Evolutionary conservation across 1,140 invertebrate species (phyloP).

Genomic region (Bicyclus anynana): DNA sequence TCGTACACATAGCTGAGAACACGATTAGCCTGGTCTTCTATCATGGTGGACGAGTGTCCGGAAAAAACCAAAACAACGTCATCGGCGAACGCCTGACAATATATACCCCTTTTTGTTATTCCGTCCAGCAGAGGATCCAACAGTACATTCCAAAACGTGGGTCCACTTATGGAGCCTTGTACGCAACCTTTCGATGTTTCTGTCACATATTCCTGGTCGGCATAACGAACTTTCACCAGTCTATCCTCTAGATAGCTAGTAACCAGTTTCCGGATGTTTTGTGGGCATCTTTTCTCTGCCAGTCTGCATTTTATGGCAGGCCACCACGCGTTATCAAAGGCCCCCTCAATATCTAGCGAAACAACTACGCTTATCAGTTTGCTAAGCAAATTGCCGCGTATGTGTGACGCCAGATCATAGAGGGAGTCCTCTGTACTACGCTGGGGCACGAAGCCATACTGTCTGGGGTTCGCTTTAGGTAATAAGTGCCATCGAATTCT

Average conservation of each 20-base stretch:
- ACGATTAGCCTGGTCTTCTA: neutral
- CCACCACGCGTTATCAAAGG: slow-evolving; percentile 12
- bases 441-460: slow-evolving; percentile 5
- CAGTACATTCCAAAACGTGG: neutral
- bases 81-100: neutral
- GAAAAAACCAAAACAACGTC: neutral
- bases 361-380: neutral
- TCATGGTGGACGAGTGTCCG: neutral
- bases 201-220: neutral
- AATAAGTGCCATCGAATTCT: neutral
- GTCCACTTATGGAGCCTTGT: neutral
- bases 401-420: neutral
- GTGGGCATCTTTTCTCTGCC: neutral
- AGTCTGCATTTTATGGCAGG: neutral
- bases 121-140: neutral
- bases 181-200: neutral
- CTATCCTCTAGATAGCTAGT: neutral
- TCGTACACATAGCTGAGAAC: neutral
- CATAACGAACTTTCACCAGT: neutral
- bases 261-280: neutral
- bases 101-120: neutral
- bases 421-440: neutral
- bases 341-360: slow-evolving; percentile 12
- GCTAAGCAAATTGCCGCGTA: neutral
- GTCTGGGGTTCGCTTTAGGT: neutral